A percentile compares a stretch with the other conserved stretches of the same genome.
Conservation (phyloP, 2,888 invertebrate genomes). For the Leptodirus hochenwartii region DNA sequence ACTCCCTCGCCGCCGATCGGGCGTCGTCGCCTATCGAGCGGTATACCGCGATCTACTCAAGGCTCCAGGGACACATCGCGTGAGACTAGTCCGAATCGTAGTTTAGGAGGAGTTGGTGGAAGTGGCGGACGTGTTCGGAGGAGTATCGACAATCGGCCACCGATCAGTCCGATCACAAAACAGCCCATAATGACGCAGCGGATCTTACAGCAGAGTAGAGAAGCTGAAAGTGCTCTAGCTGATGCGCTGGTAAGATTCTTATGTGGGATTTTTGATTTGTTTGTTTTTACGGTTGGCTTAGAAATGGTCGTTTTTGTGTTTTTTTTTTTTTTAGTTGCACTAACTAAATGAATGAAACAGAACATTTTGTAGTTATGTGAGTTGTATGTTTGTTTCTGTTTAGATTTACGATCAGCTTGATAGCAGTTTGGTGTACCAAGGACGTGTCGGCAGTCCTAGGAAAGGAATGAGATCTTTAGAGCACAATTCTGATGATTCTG, state of each 20-base stretch:
- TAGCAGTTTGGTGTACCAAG: constrained; percentile 19
- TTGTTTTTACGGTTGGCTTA: constrained; percentile 4
- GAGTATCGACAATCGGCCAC: constrained; percentile 30
- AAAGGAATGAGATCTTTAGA: constrained; percentile 30
- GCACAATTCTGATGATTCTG: constrained; percentile 75
- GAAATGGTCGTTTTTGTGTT: neutral
- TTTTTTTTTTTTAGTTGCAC: constrained; percentile 3
- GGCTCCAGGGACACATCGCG: constrained; percentile 40
- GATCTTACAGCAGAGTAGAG: constrained; percentile 69
- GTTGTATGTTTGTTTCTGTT: constrained; percentile 11
- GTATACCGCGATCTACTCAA: constrained; percentile 49
- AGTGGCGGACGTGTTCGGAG: constrained; percentile 22
- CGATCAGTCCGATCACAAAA: constrained; percentile 33
- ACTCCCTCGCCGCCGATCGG: constrained; percentile 29
- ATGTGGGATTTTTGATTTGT: neutral
- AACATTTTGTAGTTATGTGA: too few species aligned
- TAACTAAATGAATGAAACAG: too few species aligned
- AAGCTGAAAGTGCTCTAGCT: constrained; percentile 69
- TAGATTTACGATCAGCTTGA: constrained; percentile 20
- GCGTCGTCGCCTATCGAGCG: constrained; percentile 43
- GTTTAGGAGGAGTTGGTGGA: constrained; percentile 10
- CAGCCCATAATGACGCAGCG: constrained; percentile 59
- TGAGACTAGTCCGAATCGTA: constrained; percentile 26
- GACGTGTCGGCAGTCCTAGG: constrained; percentile 20
- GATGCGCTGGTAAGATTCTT: constrained; percentile 39